These are phyloP conservation scores for Anoura caudifer DNA, from an alignment of 2,113 vertebrate genomes.

Conservation along the genomic window DNA sequence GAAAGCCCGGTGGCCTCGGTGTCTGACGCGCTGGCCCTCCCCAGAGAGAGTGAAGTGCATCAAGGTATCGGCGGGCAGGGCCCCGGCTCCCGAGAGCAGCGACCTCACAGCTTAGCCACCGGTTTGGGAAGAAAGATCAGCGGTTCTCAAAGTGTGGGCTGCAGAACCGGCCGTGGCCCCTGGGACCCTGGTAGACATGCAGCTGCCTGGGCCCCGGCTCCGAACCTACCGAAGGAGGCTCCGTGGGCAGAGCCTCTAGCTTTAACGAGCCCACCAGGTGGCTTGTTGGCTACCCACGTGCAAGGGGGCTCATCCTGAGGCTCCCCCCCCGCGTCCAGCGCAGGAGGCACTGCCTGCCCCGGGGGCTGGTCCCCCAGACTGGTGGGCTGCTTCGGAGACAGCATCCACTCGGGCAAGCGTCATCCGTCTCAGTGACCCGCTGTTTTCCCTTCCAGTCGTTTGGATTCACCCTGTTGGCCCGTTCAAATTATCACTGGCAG, in stretches of 20 bases:
- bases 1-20: conserved; percentile 84
- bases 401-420: background rate
- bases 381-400: background rate
- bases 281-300: background rate
- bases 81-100: background rate
- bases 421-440: accelerated
- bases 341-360: background rate
- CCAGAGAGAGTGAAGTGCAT: conserved; percentile 80
- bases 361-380: accelerated
- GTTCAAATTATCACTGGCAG: conserved; percentile 89
- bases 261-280: background rate
- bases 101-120: background rate
- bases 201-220: accelerated
- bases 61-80: conserved; percentile 78
- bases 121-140: background rate
- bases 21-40: conserved; percentile 84
- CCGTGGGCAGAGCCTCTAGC: accelerated
- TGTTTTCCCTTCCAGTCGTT: conserved; percentile 78
- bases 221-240: background rate
- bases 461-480: conserved; percentile 86
- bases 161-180: background rate
- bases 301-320: accelerated
- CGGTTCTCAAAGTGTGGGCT: accelerated
- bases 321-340: accelerated
- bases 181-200: background rate